Percentiles rank a stretch among this genome's conserved stretches.
Conservation (phyloP, 2,888 invertebrate species). For the Perizoma affinitatum region DNA sequence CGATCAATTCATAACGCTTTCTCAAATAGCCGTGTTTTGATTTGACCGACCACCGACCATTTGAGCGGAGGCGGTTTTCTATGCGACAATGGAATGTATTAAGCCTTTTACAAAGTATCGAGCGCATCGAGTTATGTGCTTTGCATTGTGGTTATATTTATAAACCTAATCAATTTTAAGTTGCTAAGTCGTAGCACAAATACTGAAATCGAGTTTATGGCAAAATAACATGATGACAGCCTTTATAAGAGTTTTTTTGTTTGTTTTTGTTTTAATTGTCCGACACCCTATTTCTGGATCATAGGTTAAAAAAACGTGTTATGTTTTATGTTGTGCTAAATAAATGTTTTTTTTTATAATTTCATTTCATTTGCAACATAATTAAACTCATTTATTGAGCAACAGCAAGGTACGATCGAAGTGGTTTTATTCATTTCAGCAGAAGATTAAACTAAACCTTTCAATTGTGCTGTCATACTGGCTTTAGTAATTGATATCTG, state of each 20-base stretch:
- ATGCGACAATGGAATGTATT: slow-evolving; percentile 54
- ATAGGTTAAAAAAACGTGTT: too few relatives aligned
- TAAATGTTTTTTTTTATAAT: too few relatives aligned
- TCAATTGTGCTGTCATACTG: slow-evolving; percentile 18
- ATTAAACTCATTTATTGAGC: background rate
- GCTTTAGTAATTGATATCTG: too few relatives aligned
- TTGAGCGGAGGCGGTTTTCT: slow-evolving; percentile 25
- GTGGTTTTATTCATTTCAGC: slow-evolving; percentile 3
- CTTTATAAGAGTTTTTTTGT: too few relatives aligned
- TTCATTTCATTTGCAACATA: background rate
- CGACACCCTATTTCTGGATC: too few relatives aligned
- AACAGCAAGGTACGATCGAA: slow-evolving; percentile 3
- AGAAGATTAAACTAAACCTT: background rate
- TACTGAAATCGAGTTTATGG: too few relatives aligned
- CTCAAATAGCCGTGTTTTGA: slow-evolving; percentile 44
- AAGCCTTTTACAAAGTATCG: slow-evolving; percentile 23
- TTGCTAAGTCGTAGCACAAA: too few relatives aligned
- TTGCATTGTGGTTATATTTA: background rate
- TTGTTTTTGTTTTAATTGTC: too few relatives aligned
- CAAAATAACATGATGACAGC: too few relatives aligned
- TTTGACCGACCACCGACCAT: slow-evolving; percentile 44
- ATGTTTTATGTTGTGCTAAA: too few relatives aligned
- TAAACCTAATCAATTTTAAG: too few relatives aligned
- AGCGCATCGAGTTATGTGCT: background rate
- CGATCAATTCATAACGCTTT: slow-evolving; percentile 35